These are phyloP conservation scores for Brenthis ino DNA, from an alignment of 2,888 invertebrate species.

Conservation along the genomic window DNA sequence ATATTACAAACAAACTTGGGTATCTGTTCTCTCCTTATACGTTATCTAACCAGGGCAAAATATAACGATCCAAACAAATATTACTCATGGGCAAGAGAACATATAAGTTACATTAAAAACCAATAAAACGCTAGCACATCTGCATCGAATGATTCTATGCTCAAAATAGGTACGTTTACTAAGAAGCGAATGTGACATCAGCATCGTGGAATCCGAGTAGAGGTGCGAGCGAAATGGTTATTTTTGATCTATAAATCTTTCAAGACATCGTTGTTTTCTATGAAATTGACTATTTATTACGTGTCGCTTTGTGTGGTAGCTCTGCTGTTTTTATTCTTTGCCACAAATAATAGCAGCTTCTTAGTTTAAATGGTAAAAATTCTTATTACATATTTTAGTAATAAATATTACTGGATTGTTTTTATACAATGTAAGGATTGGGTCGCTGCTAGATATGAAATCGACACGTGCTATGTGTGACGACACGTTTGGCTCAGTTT, in stretches of 20 bases:
- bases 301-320: not conserved
- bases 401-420: too few species aligned
- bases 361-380: too few species aligned
- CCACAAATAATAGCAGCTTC: too few species aligned
- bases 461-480: too few species aligned
- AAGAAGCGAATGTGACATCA: conserved; percentile 60
- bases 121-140: conserved; percentile 17
- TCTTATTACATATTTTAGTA: too few species aligned
- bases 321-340: not conserved
- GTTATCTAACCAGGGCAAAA: not conserved
- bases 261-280: conserved; percentile 30
- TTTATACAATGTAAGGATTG: too few species aligned
- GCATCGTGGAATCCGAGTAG: conserved; percentile 49
- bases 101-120: not conserved
- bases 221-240: conserved; percentile 32
- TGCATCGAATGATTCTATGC: conserved; percentile 42
- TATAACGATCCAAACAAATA: not conserved
- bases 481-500: too few species aligned
- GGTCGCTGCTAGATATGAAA: too few species aligned
- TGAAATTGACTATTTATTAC: conserved; percentile 8
- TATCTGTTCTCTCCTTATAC: too few species aligned
- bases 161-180: conserved; percentile 45
- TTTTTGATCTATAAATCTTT: conserved; percentile 40
- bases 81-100: not conserved
- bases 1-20: too few species aligned